phyloP scores from a whole-genome alignment of 2,113 vertebrate genomes.

The Emydocephalus ijimae region DNA sequence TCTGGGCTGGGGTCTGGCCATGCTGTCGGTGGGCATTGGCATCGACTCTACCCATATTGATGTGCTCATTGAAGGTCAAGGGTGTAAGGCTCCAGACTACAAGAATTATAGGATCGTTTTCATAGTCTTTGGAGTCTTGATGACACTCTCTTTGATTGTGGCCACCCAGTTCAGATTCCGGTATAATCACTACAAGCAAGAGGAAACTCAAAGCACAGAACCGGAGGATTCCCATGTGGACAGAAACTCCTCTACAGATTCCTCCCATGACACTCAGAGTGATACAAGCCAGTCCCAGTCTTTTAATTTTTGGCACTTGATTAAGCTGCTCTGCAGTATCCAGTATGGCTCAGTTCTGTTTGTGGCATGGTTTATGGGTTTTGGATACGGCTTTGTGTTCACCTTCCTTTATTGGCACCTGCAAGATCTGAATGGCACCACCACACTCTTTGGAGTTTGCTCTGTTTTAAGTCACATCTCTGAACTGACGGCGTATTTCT shows the following conservation, averaged over 20 bases:
- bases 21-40: constrained; percentile 93
- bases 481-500: constrained; percentile 93
- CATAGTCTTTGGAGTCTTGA: constrained; percentile 91
- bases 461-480: constrained; percentile 91
- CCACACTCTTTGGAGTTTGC: constrained; percentile 94
- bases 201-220: constrained; percentile 63
- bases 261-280: constrained; percentile 55
- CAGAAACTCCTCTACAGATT: constrained; percentile 61
- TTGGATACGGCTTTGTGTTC: constrained; percentile 97
- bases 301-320: constrained; percentile 84
- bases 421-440: constrained; percentile 90
- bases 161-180: constrained; percentile 93
- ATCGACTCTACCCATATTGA: constrained; percentile 87
- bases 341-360: constrained; percentile 93
- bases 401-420: constrained; percentile 98
- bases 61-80: constrained; percentile 69
- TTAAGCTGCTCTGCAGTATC: constrained; percentile 87
- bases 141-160: constrained; percentile 85
- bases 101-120: constrained; percentile 95
- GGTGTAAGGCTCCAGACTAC: constrained; percentile 79
- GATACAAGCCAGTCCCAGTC: constrained; percentile 50
- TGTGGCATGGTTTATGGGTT: constrained; percentile 99
- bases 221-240: constrained; percentile 72
- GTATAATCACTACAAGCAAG: constrained; percentile 66
- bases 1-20: constrained; percentile 94